Evolutionary conservation across 2,888 invertebrate genomes (phyloP).

Genomic region (Rhyacophila evoluta): DNA sequence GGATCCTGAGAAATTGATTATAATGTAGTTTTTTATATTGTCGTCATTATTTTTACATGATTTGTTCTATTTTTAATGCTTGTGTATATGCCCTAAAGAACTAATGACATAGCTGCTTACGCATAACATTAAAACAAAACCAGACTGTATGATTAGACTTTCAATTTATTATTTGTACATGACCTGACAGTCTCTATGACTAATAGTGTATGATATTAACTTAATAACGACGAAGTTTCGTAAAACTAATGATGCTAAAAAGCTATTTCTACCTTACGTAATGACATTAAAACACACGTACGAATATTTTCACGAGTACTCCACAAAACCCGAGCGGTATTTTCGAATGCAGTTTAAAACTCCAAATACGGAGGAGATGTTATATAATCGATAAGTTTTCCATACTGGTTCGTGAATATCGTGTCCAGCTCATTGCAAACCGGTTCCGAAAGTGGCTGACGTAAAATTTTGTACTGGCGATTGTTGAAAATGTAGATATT

Average conservation of each 20-base stretch:
- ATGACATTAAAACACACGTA: neutral
- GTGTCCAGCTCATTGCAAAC: neutral
- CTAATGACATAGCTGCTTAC: no score
- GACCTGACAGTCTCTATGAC: no score
- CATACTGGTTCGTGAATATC: constrained; percentile 19
- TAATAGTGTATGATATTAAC: neutral
- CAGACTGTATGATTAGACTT: no score
- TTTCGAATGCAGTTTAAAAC: constrained; percentile 8
- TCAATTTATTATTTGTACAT: no score
- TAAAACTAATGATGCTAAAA: neutral
- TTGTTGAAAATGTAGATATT: constrained; percentile 11
- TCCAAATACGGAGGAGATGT: neutral
- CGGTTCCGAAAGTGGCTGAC: constrained; percentile 3
- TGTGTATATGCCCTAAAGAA: no score
- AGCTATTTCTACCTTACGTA: neutral
- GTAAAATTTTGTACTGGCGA: neutral
- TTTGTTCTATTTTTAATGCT: no score
- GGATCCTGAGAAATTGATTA: no score
- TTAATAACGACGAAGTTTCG: neutral
- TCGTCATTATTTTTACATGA: no score
- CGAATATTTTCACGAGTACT: neutral
- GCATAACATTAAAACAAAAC: no score
- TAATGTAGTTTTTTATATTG: no score
- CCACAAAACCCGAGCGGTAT: neutral
- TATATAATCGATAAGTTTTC: constrained; percentile 16